A percentile compares a stretch with the other conserved stretches of the same genome.
phyloP scores from a whole-genome alignment of 2,797 vertebrate species.

The Emys orbicularis region DNA sequence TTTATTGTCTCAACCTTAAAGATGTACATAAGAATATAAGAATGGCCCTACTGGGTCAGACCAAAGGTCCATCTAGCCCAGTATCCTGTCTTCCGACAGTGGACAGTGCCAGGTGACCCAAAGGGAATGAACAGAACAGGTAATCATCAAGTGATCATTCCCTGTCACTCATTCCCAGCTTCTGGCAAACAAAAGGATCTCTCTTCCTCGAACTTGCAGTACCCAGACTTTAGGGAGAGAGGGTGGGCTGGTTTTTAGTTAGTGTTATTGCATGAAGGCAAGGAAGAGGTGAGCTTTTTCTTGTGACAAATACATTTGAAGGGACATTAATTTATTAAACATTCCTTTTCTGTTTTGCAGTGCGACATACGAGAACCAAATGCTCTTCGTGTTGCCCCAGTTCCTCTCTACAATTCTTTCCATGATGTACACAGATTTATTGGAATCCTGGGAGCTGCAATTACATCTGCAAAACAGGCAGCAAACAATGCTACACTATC shows the following conservation, averaged over 20 bases:
- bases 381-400: conserved; percentile 89
- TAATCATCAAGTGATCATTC: too few relatives aligned
- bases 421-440: conserved; percentile 91
- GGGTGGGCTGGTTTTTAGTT: background rate
- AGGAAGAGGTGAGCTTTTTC: background rate
- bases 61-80: too few relatives aligned
- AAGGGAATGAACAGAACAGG: too few relatives aligned
- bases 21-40: background rate
- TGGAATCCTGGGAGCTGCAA: conserved; percentile 79
- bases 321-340: conserved; percentile 34
- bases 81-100: too few relatives aligned
- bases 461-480: conserved; percentile 77
- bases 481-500: conserved; percentile 34
- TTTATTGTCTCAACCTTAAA: background rate
- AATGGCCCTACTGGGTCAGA: too few relatives aligned
- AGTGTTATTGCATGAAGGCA: background rate
- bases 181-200: background rate
- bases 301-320: background rate
- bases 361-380: conserved; percentile 92
- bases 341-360: conserved; percentile 78
- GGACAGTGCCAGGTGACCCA: too few relatives aligned
- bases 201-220: background rate
- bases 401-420: conserved; percentile 96
- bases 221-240: background rate
- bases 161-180: too few relatives aligned